Base-by-base conservation (phyloP, 2,888 invertebrate genomes). In the Acleris literana region DNA sequence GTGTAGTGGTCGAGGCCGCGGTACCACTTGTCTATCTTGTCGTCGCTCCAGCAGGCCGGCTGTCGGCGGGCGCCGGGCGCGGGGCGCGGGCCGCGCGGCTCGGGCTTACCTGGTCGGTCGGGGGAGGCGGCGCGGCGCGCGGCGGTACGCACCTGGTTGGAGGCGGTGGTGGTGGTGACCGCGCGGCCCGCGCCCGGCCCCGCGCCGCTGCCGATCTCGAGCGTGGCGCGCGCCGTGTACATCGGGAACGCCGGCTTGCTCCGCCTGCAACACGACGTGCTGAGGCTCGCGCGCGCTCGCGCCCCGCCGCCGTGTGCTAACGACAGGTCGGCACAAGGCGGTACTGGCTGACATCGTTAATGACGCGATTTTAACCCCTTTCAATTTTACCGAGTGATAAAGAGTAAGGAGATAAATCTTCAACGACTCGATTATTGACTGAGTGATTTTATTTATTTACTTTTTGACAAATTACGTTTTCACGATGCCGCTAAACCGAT, bases 201-300 rank as follows among this genome's bases (percentile, higher is more conserved):
- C 80, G 86, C 84, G 83, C 88, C 87, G 85, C 89, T 88, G 82
- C 91, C 92, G 81, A 93, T 93, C 86, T 93, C 93, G 74, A 93
- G 87, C 69, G 91, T 90, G 65, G 92, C 92, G 77, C 92, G 89
- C 77, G 93, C 90, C 75, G 93, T 93, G 84, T 92, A 93, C 83
- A 91, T 85, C 81, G 90, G 91, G 85, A 86, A 87, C 84, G 81
- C 81, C 78, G 90, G 85, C 82, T 90, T 90, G 79, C 87, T 88
- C 82, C 90, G 82, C 79, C 92, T 92, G 88, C 74, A 29, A 20
- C 18, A 5, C 44, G 1, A 2, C 1, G 16, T 16, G 16, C 44
- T 16, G 44, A 13, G 13, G 16, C 25, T 25, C 25, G 25, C 25
- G 25, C 5, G 5, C 25, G 25, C 1, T 25, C 25, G 1, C 5